Evolutionary conservation across 2,888 invertebrate genomes (phyloP).

Genomic region (Phengaris alcon): DNA sequence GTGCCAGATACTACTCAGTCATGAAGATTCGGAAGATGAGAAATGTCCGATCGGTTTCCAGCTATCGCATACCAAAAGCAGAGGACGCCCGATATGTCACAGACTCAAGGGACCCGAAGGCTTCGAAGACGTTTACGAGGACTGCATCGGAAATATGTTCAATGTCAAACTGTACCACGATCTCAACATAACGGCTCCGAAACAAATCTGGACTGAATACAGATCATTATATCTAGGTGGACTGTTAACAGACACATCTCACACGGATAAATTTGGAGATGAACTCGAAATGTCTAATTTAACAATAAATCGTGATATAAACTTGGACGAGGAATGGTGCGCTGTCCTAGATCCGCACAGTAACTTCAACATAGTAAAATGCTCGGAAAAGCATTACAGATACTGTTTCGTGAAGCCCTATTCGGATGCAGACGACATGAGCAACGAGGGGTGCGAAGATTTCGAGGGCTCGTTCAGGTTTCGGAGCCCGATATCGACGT

Average conservation of each 20-base stretch:
- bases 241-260: slow-evolving; percentile 65
- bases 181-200: slow-evolving; percentile 48
- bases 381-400: slow-evolving; percentile 59
- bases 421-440: slow-evolving; percentile 44
- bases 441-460: slow-evolving; percentile 51
- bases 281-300: slow-evolving; percentile 31
- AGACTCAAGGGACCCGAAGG: slow-evolving; percentile 63
- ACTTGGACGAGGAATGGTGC: slow-evolving; percentile 57
- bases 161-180: slow-evolving; percentile 52
- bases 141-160: slow-evolving; percentile 64
- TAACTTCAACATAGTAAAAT: slow-evolving; percentile 57
- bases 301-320: slow-evolving; percentile 31
- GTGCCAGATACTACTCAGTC: not conserved
- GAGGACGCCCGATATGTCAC: slow-evolving; percentile 53
- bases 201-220: slow-evolving; percentile 67
- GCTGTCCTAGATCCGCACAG: slow-evolving; percentile 54
- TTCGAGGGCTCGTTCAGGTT: slow-evolving; percentile 50
- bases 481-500: slow-evolving; percentile 59
- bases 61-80: slow-evolving; percentile 46
- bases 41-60: slow-evolving; percentile 65
- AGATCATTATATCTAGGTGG: slow-evolving; percentile 65
- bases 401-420: slow-evolving; percentile 66
- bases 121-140: slow-evolving; percentile 57
- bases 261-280: slow-evolving; percentile 52
- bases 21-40: slow-evolving; percentile 4